Percentiles rank a stretch among this genome's conserved stretches.
These are phyloP conservation scores for Amiota communis DNA, from an alignment of 2,888 invertebrate genomes.

Conservation along the genomic window DNA sequence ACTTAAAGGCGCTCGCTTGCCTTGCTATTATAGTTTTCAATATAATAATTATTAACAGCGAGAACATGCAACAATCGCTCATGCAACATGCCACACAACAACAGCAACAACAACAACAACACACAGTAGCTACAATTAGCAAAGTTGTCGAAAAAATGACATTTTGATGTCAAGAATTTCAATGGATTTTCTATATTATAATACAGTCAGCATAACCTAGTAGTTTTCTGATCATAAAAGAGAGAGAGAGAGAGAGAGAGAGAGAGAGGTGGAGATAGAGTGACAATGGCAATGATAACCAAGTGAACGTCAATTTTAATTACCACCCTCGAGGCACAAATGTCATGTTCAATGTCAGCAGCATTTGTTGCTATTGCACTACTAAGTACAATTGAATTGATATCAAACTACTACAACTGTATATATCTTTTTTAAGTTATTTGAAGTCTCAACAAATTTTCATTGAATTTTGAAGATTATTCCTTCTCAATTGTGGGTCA, in stretches of 20 bases:
- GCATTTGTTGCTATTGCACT: constrained; percentile 31
- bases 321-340: constrained; percentile 50
- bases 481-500: no score
- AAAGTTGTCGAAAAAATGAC: constrained; percentile 66
- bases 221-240: no score
- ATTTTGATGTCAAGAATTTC: constrained; percentile 45
- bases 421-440: no score
- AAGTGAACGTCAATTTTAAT: constrained; percentile 2
- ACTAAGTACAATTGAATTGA: no score
- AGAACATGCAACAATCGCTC: constrained; percentile 49
- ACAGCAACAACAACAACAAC: constrained; percentile 51
- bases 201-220: no score
- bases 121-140: constrained; percentile 66
- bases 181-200: no score
- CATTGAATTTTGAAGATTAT: no score
- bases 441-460: no score
- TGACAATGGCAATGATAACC: no score
- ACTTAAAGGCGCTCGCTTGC: neutral
- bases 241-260: no score
- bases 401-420: no score
- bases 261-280: no score
- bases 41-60: constrained; percentile 19
- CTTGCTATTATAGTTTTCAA: neutral
- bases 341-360: constrained; percentile 63
- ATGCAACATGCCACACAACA: constrained; percentile 46